A percentile compares a stretch with the other conserved stretches of the same genome.
These are phyloP conservation scores for Chrysolina haemoptera DNA, from an alignment of 2,888 invertebrate genomes.

Conservation along the genomic window DNA sequence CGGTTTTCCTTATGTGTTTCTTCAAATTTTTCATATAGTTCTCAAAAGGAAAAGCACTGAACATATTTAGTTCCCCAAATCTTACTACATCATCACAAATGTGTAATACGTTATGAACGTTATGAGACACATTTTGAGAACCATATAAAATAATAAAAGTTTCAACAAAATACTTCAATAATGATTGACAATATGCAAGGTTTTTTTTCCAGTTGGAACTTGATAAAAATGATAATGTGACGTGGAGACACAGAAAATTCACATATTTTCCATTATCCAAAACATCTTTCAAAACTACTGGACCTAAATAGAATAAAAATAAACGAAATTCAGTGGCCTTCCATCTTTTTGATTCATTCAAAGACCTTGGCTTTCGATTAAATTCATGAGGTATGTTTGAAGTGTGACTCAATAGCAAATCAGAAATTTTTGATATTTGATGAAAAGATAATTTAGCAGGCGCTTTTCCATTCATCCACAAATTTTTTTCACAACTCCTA, in stretches of 20 bases:
- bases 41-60: not conserved
- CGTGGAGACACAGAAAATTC: conserved; percentile 34
- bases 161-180: conserved; percentile 41
- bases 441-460: conserved; percentile 13
- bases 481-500: conserved; percentile 6
- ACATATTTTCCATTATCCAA: conserved; percentile 28
- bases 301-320: conserved; percentile 34
- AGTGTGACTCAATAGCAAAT: conserved; percentile 8
- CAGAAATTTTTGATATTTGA: conserved; percentile 23
- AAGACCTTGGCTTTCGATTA: conserved; percentile 33
- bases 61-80: conserved; percentile 20
- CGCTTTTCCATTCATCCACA: conserved; percentile 25
- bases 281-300: conserved; percentile 31
- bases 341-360: conserved; percentile 33
- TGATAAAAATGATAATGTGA: conserved; percentile 32
- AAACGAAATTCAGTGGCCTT: conserved; percentile 23
- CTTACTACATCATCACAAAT: conserved; percentile 5
- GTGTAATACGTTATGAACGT: not conserved
- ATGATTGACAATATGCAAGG: conserved; percentile 30
- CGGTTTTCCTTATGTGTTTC: conserved; percentile 10
- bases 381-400: conserved; percentile 32
- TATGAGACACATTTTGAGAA: not conserved
- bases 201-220: conserved; percentile 22
- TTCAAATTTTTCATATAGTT: not conserved
- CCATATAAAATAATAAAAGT: conserved; percentile 35